Base-by-base conservation (phyloP, 2,888 invertebrate species). In the Leptinotarsa tumamoca region DNA sequence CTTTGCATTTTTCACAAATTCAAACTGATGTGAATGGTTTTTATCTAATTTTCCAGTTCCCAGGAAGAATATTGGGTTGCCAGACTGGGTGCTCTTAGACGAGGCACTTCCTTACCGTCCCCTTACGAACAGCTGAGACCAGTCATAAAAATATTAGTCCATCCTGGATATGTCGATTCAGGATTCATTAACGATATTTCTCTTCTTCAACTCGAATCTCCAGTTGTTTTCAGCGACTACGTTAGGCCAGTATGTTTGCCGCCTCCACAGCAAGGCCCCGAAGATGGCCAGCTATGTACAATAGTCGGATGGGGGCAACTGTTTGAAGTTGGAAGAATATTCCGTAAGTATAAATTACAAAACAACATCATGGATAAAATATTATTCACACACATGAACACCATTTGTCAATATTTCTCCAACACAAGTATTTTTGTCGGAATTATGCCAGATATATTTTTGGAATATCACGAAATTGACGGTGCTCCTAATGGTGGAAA, bases 261-360 rank as follows among this genome's bases (percentile, higher is more conserved):
- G 13, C 90, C 90, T n/a, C 86, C 90, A 4, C 89, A 90, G n/a
- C 87, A 90, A 17, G 89, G 90, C 66, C 91, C 93, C 0, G 90
- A 90, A 43, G 92, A 93, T 79, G 94, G 94, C 0, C 90, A 91
- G 1, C 90, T 92, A 80, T 95, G 95, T 86, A 95, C 95, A 0
- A 94, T 95, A 21, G 92, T 95, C 17, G 95, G 95, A 5, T 95
- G 95, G 95, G 95, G 95, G 49, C 95, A 95, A 85, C 90, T 95
- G 0, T 94, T 93, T 83, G 95, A 95, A 88, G 92, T 94, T 77
- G 94, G 94, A 72, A 90, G 94, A 77, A 93, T 95, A 74, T 95
- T 95, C 86, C 95, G 95, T 95, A 89, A 93, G 94, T 87, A 72
- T 56, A 67, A 50, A 7, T n/a, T 71, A 21, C 7, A 33, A 33